Base-by-base conservation (phyloP, 2,113 vertebrate genomes). In the Cryptoleucopteryx plumbea region DNA sequence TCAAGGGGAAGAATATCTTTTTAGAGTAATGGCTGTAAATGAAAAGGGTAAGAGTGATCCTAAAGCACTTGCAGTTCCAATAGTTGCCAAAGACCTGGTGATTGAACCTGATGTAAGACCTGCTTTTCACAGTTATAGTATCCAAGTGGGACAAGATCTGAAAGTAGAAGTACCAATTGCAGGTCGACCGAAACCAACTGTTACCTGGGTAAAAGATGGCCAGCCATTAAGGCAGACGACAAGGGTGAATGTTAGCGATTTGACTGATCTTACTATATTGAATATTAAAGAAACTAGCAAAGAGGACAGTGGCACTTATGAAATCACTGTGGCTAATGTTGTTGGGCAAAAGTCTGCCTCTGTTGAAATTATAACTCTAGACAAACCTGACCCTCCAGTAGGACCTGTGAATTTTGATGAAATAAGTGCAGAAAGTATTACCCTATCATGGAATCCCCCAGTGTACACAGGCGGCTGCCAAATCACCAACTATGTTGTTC, bases 21-120 rank as follows among this genome's bases (percentile, higher is more conserved):
- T 99, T 77, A 99, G 99, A 98, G 98, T 99, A 75, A 98, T 98
- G 97, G 99, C 99, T 95, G 97, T 99, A 70, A 99, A 99, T 96
- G 99, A 99, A 96, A 99, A 99, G 93, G 99, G 99, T 43, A 99
- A 98, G 96, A 99, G 99, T 97, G 99, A 99, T 86, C 99, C 99
- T 82, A 98, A 98, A 96, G 98, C 98, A 20, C 99, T 99, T 94
- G 98, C 99, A 50, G 99, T 99, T 94, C 99, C 99, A 96, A 98
- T 99, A 79, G 98, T 99, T 97, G 99, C 99, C 88, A 99, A 99
- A 97, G 99, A 99, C 92, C 97, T 99, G 65, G 99, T 99, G 52
- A 99, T 99, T 96, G 99, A 99, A 86, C 99, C 99, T 93, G 99
- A 99, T 97, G 97, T 99, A 84, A 98, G 98, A 96, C 99, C 99